A percentile compares a stretch with the other conserved stretches of the same genome.
Evolutionary conservation across 2,888 invertebrate species (phyloP).

Genomic region (Eurytoma adleriae): DNA sequence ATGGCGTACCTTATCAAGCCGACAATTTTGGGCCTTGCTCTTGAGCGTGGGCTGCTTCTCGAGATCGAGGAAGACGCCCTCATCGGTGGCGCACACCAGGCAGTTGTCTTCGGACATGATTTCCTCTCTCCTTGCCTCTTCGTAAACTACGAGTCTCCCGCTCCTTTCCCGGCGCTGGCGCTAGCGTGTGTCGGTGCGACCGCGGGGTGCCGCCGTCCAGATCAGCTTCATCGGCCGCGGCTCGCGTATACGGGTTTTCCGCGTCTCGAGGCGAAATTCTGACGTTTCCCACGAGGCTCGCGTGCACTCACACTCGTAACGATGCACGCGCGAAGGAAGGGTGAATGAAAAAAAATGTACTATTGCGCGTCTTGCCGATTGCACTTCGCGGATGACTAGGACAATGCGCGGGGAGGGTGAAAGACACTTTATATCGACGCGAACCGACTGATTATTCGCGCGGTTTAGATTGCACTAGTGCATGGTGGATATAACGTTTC

Average conservation of each 20-base stretch:
- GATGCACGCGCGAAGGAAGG: too few species aligned
- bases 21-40: constrained; percentile 66
- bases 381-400: neutral
- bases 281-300: too few species aligned
- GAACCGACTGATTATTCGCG: too few species aligned
- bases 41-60: constrained; percentile 63
- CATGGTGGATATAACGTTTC: too few species aligned
- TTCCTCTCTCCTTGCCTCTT: neutral
- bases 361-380: too few species aligned
- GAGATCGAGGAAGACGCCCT: constrained; percentile 71
- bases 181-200: neutral
- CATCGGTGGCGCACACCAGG: constrained; percentile 71
- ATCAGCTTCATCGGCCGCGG: too few species aligned
- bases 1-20: constrained; percentile 66
- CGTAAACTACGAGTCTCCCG: neutral
- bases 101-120: constrained; percentile 67
- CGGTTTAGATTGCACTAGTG: too few species aligned
- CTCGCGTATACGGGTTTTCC: too few species aligned
- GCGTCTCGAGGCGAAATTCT: too few species aligned
- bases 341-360: too few species aligned
- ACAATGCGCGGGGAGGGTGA: neutral
- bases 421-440: neutral
- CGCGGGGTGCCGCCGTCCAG: too few species aligned
- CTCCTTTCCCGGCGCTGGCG: neutral
- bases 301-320: too few species aligned